Conservation (phyloP, 1,140 invertebrate species). For the Colletes gigas region DNA sequence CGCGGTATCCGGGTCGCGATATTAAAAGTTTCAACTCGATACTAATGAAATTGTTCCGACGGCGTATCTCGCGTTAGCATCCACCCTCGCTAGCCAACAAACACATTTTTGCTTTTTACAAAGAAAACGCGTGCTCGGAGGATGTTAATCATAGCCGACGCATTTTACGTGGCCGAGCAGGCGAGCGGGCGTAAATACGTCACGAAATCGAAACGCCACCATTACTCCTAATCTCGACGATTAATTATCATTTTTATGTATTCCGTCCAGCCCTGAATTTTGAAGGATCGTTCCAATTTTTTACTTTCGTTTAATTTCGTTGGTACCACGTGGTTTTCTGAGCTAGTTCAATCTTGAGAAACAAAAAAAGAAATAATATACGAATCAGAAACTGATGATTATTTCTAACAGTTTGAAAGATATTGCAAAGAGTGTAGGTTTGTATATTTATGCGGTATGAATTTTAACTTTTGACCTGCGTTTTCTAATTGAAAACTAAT, state of each 20-base stretch:
- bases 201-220: constrained; percentile 24
- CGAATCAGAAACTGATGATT: too few species aligned
- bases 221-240: neutral
- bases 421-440: too few species aligned
- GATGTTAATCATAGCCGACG: constrained; percentile 59
- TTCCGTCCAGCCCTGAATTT: too few species aligned
- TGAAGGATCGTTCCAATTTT: too few species aligned
- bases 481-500: too few species aligned
- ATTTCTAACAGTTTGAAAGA: too few species aligned
- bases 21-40: constrained; percentile 60
- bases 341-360: too few species aligned
- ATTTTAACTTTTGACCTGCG: too few species aligned
- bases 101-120: constrained; percentile 31
- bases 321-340: too few species aligned
- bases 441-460: too few species aligned
- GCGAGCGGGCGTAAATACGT: constrained; percentile 19
- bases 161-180: constrained; percentile 14
- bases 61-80: constrained; percentile 51
- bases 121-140: constrained; percentile 52
- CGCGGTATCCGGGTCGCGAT: constrained; percentile 37
- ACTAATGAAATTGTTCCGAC: constrained; percentile 63
- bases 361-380: too few species aligned
- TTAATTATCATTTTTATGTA: neutral
- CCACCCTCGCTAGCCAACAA: neutral
- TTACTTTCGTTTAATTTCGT: too few species aligned